Base-by-base conservation (phyloP, 2,113 vertebrate genomes). In the Phylloscopus trochiloides region DNA sequence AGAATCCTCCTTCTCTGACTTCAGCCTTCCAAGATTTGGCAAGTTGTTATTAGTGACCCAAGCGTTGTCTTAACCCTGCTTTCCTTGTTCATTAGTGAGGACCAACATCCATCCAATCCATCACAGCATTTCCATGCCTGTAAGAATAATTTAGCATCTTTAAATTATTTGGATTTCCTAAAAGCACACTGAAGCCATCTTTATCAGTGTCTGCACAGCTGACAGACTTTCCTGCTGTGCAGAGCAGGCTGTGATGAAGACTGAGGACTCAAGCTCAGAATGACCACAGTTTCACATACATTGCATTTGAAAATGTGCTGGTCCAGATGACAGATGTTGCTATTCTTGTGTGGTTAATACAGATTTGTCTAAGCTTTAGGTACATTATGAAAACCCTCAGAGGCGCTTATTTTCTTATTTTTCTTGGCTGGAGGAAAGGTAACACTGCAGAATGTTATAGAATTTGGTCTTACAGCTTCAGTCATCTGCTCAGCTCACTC, bases 351-450 rank as follows among this genome's bases (percentile, higher is more conserved):
- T 75, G 87, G 73, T 94, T 96, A 87, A 55, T 77, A n/a, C 0
- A 51, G 47, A 65, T 81, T 91, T 71, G 55, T 74, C 90, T 71
- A 47, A 91, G 68, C 32, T 84, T 95, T 89, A 54, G 48, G 73
- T 91, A 78, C 34, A 58, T 62, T 74, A 61, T 73, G 51, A 86
- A 92, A 89, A 89, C 55, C 38, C 59, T 70, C 31, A 36, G 57
- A 36, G 48, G 57, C 1, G 4, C 51, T 91, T 84, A 70, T 86
- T 92, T 92, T 66, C 54, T 70, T 91, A 32, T 95, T 96, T 96
- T 94, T 87, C 80, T 95, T 95, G 93, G 80, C 76, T 65, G 22
- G 14, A 57, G 72, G 63, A 86, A 80, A 84, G 29, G 67, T 84
- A 94, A 61, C 25, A 24, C 26, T 57, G 42, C 9, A 65, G 47